Evolutionary conservation across 2,888 invertebrate species (phyloP).

Genomic region (Cheilosia urbana): DNA sequence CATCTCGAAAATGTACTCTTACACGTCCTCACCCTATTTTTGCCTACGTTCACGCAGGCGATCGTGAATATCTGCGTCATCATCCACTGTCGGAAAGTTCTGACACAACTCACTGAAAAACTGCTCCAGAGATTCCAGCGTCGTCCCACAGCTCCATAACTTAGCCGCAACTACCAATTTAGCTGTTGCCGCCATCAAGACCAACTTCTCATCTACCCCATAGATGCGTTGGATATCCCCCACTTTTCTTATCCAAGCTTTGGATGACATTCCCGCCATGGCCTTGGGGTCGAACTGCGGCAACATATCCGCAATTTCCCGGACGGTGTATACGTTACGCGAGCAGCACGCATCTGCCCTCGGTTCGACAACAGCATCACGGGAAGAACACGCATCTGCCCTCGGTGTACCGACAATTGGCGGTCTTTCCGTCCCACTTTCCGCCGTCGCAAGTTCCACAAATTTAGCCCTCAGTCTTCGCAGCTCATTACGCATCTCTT

Average conservation of each 20-base stretch:
- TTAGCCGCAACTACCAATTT: neutral
- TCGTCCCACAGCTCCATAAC: neutral
- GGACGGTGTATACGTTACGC: too few relatives aligned
- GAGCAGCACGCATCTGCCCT: too few relatives aligned
- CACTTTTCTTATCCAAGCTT: slow-evolving; percentile 11
- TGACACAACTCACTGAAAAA: neutral
- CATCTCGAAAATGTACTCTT: slow-evolving; percentile 27
- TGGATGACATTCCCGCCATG: neutral
- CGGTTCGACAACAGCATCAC: too few relatives aligned
- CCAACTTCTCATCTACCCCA: slow-evolving; percentile 16
- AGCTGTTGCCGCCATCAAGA: slow-evolving; percentile 24
- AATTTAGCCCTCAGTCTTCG: neutral
- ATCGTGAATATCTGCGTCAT: slow-evolving; percentile 22
- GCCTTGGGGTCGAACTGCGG: too few relatives aligned
- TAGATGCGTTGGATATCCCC: slow-evolving; percentile 5
- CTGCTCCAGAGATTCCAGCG: neutral
- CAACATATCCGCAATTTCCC: too few relatives aligned
- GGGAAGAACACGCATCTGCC: too few relatives aligned
- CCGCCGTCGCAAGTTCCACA: neutral
- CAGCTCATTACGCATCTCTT: neutral
- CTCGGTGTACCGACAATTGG: too few relatives aligned
- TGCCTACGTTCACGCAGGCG: neutral
- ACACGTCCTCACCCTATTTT: neutral
- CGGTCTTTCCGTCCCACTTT: neutral
- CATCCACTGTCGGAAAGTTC: neutral